Evolutionary conservation across 2,888 invertebrate species (phyloP).

Genomic region (Hesperia comma): DNA sequence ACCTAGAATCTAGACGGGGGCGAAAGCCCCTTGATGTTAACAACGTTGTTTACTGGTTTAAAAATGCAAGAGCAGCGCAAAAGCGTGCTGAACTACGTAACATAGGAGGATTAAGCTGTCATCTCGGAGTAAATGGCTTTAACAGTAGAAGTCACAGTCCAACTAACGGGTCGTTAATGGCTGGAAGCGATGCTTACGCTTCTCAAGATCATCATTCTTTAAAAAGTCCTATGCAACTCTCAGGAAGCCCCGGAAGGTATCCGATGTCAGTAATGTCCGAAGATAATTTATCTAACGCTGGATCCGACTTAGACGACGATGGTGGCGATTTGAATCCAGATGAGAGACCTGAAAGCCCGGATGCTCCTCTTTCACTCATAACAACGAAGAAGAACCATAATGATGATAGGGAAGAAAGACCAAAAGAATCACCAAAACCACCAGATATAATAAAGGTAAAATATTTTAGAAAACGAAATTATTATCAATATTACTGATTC

Average conservation of each 20-base stretch:
- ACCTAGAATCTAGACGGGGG: constrained; percentile 94
- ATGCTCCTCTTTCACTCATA: constrained; percentile 88
- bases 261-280: constrained; percentile 87
- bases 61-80: constrained; percentile 97
- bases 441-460: constrained; percentile 81
- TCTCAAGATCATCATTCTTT: constrained; percentile 83
- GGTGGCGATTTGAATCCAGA: constrained; percentile 80
- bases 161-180: constrained; percentile 85
- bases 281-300: constrained; percentile 86
- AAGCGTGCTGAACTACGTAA: constrained; percentile 93
- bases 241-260: constrained; percentile 82
- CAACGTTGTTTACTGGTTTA: constrained; percentile 99
- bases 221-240: constrained; percentile 86
- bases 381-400: constrained; percentile 83
- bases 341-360: constrained; percentile 86
- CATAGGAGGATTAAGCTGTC: constrained; percentile 84
- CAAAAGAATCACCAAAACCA: constrained; percentile 80
- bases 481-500: constrained; percentile 1
- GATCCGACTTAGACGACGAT: constrained; percentile 88
- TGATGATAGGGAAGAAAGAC: constrained; percentile 72
- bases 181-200: constrained; percentile 83
- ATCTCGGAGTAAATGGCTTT: constrained; percentile 86
- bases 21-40: constrained; percentile 97
- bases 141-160: constrained; percentile 86
- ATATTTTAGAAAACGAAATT: constrained; percentile 26